Conservation (phyloP, 2,797 vertebrate species). For the Benthosema pterotum region DNA sequence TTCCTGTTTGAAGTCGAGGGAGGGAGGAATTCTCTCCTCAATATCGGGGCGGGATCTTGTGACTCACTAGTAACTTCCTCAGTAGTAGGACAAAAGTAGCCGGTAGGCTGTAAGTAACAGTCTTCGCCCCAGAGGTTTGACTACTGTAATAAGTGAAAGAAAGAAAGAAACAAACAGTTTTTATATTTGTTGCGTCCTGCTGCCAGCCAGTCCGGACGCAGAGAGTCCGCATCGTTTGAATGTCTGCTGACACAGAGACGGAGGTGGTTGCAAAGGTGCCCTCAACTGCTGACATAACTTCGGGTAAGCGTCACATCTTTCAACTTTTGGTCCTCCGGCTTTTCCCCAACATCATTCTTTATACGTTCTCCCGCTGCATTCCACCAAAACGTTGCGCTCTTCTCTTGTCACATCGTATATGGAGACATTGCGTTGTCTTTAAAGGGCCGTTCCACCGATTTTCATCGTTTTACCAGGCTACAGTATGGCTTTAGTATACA, state of each 20-base stretch:
- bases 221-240: slow-evolving; percentile 25
- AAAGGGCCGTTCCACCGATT: no score
- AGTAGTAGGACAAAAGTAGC: slow-evolving; percentile 75
- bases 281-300: slow-evolving; percentile 30
- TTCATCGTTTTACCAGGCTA: no score
- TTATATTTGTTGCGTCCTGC: no score
- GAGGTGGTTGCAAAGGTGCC: slow-evolving; percentile 44
- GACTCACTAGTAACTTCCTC: slow-evolving; percentile 83
- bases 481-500: no score
- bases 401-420: not conserved
- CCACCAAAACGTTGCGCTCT: not conserved
- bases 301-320: slow-evolving; percentile 62
- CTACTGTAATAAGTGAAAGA: slow-evolving; percentile 44
- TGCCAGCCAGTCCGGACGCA: slow-evolving; percentile 26
- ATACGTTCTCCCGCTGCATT: not conserved
- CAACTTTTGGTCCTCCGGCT: not conserved
- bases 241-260: slow-evolving; percentile 24
- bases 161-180: slow-evolving; percentile 52
- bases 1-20: slow-evolving; percentile 51
- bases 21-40: slow-evolving; percentile 47
- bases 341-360: not conserved
- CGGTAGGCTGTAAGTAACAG: slow-evolving; percentile 68
- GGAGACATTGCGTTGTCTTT: no score
- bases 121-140: slow-evolving; percentile 53
- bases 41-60: slow-evolving; percentile 78